phyloP scores from a whole-genome alignment of 2,797 vertebrate species.

The Lindbergichthys nudifrons region DNA sequence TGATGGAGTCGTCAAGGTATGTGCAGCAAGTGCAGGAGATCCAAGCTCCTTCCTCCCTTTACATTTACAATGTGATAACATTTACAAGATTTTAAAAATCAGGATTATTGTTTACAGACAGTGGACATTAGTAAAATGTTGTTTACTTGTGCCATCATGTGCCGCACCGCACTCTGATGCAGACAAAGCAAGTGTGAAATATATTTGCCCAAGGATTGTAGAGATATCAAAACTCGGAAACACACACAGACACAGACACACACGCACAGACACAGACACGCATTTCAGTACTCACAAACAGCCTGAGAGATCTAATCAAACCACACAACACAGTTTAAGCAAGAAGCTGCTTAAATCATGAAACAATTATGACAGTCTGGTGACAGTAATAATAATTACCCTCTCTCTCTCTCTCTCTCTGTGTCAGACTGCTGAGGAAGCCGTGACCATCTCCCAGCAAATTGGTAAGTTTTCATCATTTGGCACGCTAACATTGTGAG shows the following conservation, averaged over 20 bases:
- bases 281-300: not conserved
- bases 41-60: no score
- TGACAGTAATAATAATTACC: constrained; percentile 43
- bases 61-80: no score
- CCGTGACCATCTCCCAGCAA: constrained; percentile 94
- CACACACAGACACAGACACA: accelerated
- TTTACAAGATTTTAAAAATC: no score
- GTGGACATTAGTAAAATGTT: no score
- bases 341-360: not conserved
- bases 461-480: constrained; percentile 88
- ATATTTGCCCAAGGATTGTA: no score
- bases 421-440: constrained; percentile 93
- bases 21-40: not conserved
- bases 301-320: not conserved
- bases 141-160: no score
- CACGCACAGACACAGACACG: no score
- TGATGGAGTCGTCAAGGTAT: constrained; percentile 96
- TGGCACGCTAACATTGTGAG: no score
- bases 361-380: not conserved
- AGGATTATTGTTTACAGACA: no score
- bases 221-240: not conserved
- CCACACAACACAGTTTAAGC: not conserved
- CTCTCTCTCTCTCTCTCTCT: constrained; percentile 81
- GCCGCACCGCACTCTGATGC: no score
- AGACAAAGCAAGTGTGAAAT: no score